These are phyloP conservation scores for Saccopteryx bilineata DNA, from an alignment of 2,113 vertebrate species.

Conservation along the genomic window DNA sequence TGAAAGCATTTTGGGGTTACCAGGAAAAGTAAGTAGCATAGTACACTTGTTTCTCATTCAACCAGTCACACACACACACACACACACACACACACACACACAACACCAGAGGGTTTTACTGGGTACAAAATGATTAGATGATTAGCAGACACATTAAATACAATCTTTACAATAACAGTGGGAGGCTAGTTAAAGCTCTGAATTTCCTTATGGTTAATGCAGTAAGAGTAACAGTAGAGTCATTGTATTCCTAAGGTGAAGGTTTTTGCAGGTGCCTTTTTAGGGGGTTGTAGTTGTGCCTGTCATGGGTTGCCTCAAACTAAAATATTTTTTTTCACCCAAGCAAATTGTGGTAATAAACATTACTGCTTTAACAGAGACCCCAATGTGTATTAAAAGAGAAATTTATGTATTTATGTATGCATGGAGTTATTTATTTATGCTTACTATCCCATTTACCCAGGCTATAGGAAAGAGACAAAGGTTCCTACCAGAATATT, in stretches of 20 bases:
- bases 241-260: conserved; percentile 27
- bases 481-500: not conserved
- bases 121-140: not conserved
- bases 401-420: not conserved
- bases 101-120: not conserved
- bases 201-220: conserved; percentile 16
- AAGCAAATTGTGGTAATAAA: conserved; percentile 52
- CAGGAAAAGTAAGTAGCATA: not conserved
- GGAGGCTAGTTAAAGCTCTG: not conserved
- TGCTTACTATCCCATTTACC: not conserved
- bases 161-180: conserved; percentile 11
- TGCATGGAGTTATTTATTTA: not conserved
- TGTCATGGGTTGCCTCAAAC: not conserved
- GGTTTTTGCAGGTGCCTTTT: not conserved
- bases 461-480: not conserved
- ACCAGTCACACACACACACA: not conserved
- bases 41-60: conserved; percentile 28
- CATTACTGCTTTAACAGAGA: not conserved
- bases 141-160: conserved; percentile 47
- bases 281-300: not conserved
- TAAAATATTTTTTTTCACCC: conserved; percentile 22
- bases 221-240: not conserved
- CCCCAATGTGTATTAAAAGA: conserved; percentile 48
- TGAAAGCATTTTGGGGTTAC: not conserved
- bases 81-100: not conserved